These are phyloP conservation scores for Gymnorhina tibicen DNA, from an alignment of 2,113 vertebrate genomes.

Conservation along the genomic window DNA sequence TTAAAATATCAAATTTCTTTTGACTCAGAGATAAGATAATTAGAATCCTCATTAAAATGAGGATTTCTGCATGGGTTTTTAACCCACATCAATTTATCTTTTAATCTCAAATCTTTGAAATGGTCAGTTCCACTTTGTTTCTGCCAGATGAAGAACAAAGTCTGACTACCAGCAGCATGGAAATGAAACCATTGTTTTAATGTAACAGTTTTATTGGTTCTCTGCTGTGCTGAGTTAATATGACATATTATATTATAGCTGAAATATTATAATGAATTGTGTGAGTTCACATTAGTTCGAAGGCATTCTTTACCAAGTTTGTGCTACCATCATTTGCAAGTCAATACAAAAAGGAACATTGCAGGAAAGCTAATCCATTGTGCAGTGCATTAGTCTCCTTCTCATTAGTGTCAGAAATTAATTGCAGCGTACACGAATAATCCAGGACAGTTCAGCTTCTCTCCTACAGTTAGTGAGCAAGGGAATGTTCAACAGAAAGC, in stretches of 20 bases:
- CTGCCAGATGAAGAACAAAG: not conserved
- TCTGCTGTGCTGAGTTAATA: not conserved
- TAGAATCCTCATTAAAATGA: not conserved
- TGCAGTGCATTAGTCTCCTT: not conserved
- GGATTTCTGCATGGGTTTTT: not conserved
- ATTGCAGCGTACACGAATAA: not conserved
- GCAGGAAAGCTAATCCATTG: not conserved
- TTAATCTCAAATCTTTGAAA: not conserved
- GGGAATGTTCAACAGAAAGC: not conserved
- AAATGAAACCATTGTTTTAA: constrained; percentile 8
- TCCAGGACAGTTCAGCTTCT: not conserved
- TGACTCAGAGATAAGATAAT: not conserved
- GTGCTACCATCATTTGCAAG: not conserved
- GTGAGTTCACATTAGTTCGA: not conserved
- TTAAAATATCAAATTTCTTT: not conserved
- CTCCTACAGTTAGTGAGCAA: not conserved
- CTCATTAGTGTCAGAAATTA: constrained; percentile 9
- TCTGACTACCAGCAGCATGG: not conserved
- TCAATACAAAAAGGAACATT: not conserved
- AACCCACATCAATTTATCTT: not conserved
- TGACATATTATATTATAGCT: not conserved
- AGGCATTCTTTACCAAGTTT: not conserved
- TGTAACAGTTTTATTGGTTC: not conserved
- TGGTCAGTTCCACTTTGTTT: not conserved
- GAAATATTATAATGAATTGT: not conserved